These are phyloP conservation scores for Drosophila sproati DNA, from an alignment of 1,140 invertebrate species.

Conservation along the genomic window DNA sequence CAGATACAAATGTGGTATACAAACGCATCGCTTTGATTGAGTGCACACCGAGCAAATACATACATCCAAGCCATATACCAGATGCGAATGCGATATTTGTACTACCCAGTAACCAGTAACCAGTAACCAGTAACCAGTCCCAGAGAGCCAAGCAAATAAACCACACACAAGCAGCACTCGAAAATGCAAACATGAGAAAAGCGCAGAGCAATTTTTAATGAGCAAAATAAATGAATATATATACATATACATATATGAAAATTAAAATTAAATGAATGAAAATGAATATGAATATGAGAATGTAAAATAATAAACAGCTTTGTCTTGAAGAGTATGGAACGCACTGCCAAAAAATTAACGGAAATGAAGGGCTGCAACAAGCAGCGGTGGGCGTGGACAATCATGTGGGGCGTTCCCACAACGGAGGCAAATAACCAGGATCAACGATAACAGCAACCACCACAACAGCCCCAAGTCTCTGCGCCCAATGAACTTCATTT, in stretches of 20 bases:
- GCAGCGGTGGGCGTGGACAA: conserved; percentile 43
- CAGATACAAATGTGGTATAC: conserved; percentile 22
- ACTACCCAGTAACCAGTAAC: conserved; percentile 3
- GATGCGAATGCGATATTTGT: conserved; percentile 39
- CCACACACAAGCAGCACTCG: conserved; percentile 59
- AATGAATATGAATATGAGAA: conserved; percentile 77
- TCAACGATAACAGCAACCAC: conserved; percentile 29
- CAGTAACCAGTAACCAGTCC: conserved; percentile 45
- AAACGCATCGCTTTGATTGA: conserved; percentile 53
- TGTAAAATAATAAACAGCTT: conserved; percentile 84
- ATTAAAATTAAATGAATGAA: conserved; percentile 27
- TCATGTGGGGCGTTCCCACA: conserved; percentile 33
- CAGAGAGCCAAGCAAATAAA: conserved; percentile 66
- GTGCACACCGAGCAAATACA: conserved; percentile 43
- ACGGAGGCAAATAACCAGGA: conserved; percentile 55
- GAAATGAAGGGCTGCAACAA: conserved; percentile 73
- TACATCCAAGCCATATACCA: conserved; percentile 40
- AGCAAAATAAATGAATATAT: conserved; percentile 31
- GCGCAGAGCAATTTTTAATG: conserved; percentile 47
- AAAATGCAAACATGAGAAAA: conserved; percentile 71
- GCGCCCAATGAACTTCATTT: conserved; percentile 77
- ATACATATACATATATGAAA: conserved; percentile 38
- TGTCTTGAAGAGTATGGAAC: conserved; percentile 85
- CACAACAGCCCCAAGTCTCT: conserved; percentile 30
- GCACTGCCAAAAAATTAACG: conserved; percentile 84